phyloP scores from a whole-genome alignment of 2,113 vertebrate species.

The Platanista minor region DNA sequence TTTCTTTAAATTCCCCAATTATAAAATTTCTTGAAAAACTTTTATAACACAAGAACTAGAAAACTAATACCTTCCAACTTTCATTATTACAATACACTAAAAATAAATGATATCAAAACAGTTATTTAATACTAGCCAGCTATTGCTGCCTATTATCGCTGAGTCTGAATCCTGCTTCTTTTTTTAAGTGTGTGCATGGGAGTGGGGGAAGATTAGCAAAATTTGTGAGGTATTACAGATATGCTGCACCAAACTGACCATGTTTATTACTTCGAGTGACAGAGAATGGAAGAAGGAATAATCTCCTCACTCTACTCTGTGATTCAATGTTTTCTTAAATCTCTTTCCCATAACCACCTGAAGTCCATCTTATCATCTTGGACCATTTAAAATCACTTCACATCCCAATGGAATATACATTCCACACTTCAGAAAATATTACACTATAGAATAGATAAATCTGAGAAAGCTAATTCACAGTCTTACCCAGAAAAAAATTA shows the following conservation, averaged over 20 bases:
- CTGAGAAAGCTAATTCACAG: not conserved
- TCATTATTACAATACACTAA: not conserved
- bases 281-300: not conserved
- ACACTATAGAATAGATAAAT: not conserved
- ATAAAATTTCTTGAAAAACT: not conserved
- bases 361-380: not conserved
- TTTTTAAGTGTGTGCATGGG: not conserved
- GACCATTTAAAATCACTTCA: not conserved
- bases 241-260: not conserved
- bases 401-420: not conserved
- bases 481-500: not conserved
- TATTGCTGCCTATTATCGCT: not conserved
- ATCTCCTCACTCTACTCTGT: not conserved
- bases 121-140: not conserved
- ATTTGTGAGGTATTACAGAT: not conserved
- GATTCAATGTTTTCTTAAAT: not conserved
- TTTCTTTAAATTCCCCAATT: not conserved
- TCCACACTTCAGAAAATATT: not conserved
- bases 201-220: not conserved
- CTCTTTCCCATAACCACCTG: not conserved
- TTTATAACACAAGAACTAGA: not conserved
- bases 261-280: not conserved
- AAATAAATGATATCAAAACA: not conserved
- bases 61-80: not conserved
- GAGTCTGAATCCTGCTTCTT: not conserved